Conservation (phyloP, 1,140 invertebrate species). For the Mamestra configurata region DNA sequence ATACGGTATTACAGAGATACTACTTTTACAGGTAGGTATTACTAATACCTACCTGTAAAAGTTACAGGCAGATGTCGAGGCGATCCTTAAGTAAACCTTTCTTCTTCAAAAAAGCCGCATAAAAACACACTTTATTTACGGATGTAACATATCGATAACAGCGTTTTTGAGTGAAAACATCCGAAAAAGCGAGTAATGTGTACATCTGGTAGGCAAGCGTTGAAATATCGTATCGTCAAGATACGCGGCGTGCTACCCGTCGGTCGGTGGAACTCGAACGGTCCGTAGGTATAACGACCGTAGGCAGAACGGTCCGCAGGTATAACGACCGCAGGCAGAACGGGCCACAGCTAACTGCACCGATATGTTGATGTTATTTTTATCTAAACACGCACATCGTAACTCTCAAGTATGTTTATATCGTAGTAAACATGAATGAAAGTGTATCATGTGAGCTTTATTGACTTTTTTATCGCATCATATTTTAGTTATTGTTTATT, state of each 20-base stretch:
- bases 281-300: too few species aligned
- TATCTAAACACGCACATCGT: slow-evolving; percentile 52
- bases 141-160: slow-evolving; percentile 49
- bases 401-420: slow-evolving; percentile 52
- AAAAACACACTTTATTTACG: slow-evolving; percentile 47
- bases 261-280: too few species aligned
- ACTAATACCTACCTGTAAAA: too few species aligned
- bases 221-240: slow-evolving; percentile 45
- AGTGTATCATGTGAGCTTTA: slow-evolving; percentile 33
- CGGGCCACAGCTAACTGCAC: slow-evolving; percentile 10
- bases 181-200: slow-evolving; percentile 45
- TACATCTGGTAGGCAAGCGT: slow-evolving; percentile 44
- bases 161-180: slow-evolving; percentile 47
- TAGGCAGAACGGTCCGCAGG: background rate
- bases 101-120: slow-evolving; percentile 17
- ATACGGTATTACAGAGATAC: background rate
- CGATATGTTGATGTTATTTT: slow-evolving; percentile 50
- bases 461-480: slow-evolving; percentile 34
- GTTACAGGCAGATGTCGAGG: background rate
- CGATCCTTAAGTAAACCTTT: slow-evolving; percentile 20
- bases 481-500: slow-evolving; percentile 31
- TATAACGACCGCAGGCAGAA: slow-evolving; percentile 2
- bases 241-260: slow-evolving; percentile 17
- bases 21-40: too few species aligned
- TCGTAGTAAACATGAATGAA: slow-evolving; percentile 50